These are phyloP conservation scores for Rhipidura dahli DNA, from an alignment of 2,113 vertebrate species.

Conservation along the genomic window DNA sequence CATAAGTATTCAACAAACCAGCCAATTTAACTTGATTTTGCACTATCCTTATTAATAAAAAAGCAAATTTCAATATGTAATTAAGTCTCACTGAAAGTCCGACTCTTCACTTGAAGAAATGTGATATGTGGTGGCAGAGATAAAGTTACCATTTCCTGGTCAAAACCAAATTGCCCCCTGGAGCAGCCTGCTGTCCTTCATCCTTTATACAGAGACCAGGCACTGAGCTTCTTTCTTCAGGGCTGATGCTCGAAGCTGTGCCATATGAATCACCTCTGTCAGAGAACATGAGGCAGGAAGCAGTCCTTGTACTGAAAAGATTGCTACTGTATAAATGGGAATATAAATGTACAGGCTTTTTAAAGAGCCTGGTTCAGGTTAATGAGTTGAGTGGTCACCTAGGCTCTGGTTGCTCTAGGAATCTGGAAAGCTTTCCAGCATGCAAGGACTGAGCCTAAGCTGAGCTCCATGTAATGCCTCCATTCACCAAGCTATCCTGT, in stretches of 20 bases:
- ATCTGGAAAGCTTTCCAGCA: background rate
- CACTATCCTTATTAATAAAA: background rate
- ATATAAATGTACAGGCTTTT: background rate
- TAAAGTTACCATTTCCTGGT: background rate
- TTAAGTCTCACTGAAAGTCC: background rate
- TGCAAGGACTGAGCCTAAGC: background rate
- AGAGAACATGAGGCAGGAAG: background rate
- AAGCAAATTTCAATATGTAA: background rate
- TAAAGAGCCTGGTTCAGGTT: background rate
- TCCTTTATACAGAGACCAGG: background rate
- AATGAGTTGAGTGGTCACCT: background rate
- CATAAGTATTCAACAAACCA: background rate
- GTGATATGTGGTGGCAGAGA: background rate
- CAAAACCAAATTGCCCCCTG: background rate
- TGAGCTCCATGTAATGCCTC: background rate
- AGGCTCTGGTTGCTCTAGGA: background rate
- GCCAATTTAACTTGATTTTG: conserved; percentile 23
- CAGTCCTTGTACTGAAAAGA: background rate
- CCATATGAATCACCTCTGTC: background rate
- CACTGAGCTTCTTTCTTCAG: background rate
- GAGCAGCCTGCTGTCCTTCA: background rate
- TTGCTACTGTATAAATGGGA: background rate
- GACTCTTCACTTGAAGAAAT: background rate
- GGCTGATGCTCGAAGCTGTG: background rate
- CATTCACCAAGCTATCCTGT: background rate